A percentile compares a stretch with the other conserved stretches of the same genome.
Evolutionary conservation across 2,113 vertebrate genomes (phyloP).

Genomic region (Phylloscopus whistleri): DNA sequence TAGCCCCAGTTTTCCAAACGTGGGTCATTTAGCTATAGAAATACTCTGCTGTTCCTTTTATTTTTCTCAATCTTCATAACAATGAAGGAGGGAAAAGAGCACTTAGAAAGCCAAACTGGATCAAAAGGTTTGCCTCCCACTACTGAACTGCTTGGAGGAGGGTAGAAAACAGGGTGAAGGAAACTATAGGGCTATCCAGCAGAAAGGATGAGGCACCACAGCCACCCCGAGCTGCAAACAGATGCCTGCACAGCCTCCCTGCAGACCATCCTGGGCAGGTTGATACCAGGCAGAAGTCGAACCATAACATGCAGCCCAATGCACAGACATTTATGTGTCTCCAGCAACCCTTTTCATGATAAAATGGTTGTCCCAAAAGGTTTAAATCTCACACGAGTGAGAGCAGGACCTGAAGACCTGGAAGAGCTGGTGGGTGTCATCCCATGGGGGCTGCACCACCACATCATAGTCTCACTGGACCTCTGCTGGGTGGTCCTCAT

Average conservation of each 20-base stretch:
- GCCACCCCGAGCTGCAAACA: background rate
- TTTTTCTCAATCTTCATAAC: background rate
- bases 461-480: background rate
- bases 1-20: background rate
- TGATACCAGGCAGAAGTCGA: background rate
- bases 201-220: background rate
- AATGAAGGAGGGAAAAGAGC: background rate
- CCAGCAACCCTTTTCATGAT: background rate
- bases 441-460: background rate
- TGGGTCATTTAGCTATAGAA: background rate
- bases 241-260: background rate
- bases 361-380: background rate
- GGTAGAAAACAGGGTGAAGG: background rate
- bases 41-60: background rate
- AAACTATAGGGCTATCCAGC: background rate
- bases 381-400: fast-evolving
- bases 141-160: background rate
- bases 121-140: background rate
- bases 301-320: background rate
- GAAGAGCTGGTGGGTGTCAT: background rate
- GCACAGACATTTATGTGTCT: background rate
- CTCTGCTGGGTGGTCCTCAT: background rate
- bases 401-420: background rate
- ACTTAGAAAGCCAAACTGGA: background rate
- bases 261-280: background rate